These are phyloP conservation scores for Planiliza haematocheilus DNA, from an alignment of 2,113 vertebrate genomes.

Conservation along the genomic window DNA sequence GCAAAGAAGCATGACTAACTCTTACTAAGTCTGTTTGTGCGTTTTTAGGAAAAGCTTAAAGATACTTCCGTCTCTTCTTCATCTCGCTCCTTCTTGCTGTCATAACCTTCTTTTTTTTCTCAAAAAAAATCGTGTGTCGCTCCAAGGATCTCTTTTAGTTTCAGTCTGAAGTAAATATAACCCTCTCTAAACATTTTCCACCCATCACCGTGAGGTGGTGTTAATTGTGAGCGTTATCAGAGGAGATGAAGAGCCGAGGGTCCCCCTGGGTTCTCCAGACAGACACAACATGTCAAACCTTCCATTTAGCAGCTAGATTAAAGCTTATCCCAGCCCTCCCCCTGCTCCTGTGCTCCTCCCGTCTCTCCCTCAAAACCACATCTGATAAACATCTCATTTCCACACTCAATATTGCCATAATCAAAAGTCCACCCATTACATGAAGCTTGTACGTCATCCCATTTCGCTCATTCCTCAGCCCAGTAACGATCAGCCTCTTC, in stretches of 20 bases:
- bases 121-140: slow-evolving; percentile 26
- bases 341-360: slow-evolving; percentile 77
- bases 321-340: slow-evolving; percentile 80
- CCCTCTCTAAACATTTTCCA: slow-evolving; percentile 3
- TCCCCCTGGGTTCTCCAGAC: slow-evolving; percentile 53
- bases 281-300: slow-evolving; percentile 80
- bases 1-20: slow-evolving; percentile 83
- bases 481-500: slow-evolving; percentile 42
- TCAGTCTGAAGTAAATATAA: slow-evolving; percentile 12
- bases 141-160: slow-evolving; percentile 29
- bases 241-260: slow-evolving; percentile 37
- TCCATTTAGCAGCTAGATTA: slow-evolving; percentile 87
- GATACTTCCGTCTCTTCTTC: slow-evolving; percentile 69
- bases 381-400: slow-evolving; percentile 88
- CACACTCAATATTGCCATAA: slow-evolving; percentile 85
- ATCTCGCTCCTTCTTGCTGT: slow-evolving; percentile 61
- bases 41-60: slow-evolving; percentile 77
- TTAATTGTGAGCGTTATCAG: slow-evolving; percentile 47
- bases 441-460: slow-evolving; percentile 84
- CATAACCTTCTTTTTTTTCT: slow-evolving; percentile 40
- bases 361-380: slow-evolving; percentile 84
- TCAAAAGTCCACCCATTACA: slow-evolving; percentile 86
- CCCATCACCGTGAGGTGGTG: slow-evolving; percentile 9
- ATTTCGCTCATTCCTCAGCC: slow-evolving; percentile 76
- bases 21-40: slow-evolving; percentile 83